A percentile compares a stretch with the other conserved stretches of the same genome.
Conservation (phyloP, 2,797 vertebrate species). For the Rachycentron canadum region DNA sequence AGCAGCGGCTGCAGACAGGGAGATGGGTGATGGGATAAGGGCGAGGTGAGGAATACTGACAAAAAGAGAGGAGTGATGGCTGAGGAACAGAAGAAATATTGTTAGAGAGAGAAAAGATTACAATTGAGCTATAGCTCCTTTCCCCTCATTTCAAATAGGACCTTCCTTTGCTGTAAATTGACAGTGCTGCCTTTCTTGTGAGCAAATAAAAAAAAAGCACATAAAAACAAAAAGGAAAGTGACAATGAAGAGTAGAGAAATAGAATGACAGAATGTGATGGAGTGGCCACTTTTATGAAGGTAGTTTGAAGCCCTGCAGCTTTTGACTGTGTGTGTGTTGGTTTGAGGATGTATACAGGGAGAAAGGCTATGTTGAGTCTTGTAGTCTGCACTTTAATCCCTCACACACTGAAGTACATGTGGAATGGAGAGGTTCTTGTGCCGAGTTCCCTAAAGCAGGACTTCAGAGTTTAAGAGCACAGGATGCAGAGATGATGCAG, state of each 20-base stretch:
- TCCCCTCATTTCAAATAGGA: constrained; percentile 37
- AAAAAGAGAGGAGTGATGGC: constrained; percentile 34
- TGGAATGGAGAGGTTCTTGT: constrained; percentile 52
- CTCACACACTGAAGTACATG: constrained; percentile 54
- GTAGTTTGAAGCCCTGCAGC: constrained; percentile 24
- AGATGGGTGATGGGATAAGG: constrained; percentile 1
- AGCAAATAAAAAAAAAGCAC: constrained; percentile 43
- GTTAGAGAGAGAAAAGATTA: constrained; percentile 44
- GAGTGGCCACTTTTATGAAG: constrained; percentile 41
- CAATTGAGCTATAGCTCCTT: constrained; percentile 28
- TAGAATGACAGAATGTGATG: constrained; percentile 31
- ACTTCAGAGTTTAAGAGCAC: constrained; percentile 61
- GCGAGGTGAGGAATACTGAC: constrained; percentile 29
- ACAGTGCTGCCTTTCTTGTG: constrained; percentile 23
- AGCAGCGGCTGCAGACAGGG: constrained; percentile 25
- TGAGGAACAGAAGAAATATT: constrained; percentile 29
- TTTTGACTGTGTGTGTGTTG: constrained; percentile 27
- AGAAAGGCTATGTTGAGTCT: constrained; percentile 44
- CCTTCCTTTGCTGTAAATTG: constrained; percentile 45
- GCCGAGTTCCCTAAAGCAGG: constrained; percentile 49
- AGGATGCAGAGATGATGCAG: constrained; percentile 72
- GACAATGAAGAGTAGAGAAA: constrained; percentile 45
- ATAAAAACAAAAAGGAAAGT: constrained; percentile 30
- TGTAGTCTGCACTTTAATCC: constrained; percentile 72
- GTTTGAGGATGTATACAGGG: constrained; percentile 14